Conservation (phyloP, 2,888 invertebrate species). For the Drosophila flavopinicola region DNA sequence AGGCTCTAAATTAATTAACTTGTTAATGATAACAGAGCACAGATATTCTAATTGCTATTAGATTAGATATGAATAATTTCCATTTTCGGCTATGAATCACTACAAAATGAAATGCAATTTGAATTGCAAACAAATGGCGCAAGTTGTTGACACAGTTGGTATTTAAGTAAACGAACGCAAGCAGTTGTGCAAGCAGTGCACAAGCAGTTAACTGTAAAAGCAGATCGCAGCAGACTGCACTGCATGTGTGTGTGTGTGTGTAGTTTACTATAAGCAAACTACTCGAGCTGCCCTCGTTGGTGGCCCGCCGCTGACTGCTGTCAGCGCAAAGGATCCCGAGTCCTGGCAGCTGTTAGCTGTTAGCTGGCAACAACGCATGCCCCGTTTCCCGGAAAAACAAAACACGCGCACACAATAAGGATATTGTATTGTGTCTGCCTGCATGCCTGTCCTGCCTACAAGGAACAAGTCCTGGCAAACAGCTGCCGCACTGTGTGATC, state of each 20-base stretch:
- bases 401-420: constrained; percentile 34
- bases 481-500: constrained; percentile 59
- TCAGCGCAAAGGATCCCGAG: constrained; percentile 27
- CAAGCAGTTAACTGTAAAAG: not conserved
- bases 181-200: constrained; percentile 35
- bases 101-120: too few species aligned
- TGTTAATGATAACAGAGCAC: too few species aligned
- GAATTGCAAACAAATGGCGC: too few species aligned
- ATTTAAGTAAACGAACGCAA: constrained; percentile 13
- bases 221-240: not conserved
- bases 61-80: too few species aligned
- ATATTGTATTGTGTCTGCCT: constrained; percentile 3
- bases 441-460: not conserved
- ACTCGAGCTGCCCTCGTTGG: constrained; percentile 13
- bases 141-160: not conserved
- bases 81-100: too few species aligned
- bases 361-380: constrained; percentile 61
- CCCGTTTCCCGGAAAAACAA: constrained; percentile 37
- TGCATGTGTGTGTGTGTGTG: not conserved
- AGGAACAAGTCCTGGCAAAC: constrained; percentile 12
- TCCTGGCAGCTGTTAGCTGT: constrained; percentile 29
- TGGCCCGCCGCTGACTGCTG: constrained; percentile 34
- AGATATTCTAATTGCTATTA: too few species aligned
- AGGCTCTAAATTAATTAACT: too few species aligned
- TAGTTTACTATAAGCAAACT: too few species aligned